A percentile compares a stretch with the other conserved stretches of the same genome.
phyloP scores from a whole-genome alignment of 2,113 vertebrate species.

The Microtus pennsylvanicus region DNA sequence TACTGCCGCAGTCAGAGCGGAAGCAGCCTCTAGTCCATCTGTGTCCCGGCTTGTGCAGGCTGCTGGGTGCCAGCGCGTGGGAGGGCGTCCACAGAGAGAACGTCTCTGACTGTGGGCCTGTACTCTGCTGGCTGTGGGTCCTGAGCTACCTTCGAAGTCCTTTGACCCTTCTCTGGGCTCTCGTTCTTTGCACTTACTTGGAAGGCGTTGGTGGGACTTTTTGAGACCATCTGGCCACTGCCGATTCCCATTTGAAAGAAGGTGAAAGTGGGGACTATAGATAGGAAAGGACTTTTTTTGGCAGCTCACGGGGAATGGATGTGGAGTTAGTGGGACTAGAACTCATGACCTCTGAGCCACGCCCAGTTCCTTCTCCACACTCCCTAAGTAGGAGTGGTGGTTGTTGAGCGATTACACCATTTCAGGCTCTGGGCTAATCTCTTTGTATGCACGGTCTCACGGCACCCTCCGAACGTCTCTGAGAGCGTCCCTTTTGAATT shows the following conservation, averaged over 20 bases:
- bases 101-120: not conserved
- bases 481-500: not conserved
- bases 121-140: not conserved
- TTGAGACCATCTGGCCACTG: constrained; percentile 20
- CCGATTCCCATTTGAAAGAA: constrained; percentile 44
- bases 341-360: not conserved
- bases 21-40: constrained; percentile 62
- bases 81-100: constrained; percentile 36
- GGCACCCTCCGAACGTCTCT: constrained; percentile 25
- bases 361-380: not conserved
- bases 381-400: constrained; percentile 42
- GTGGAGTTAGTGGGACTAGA: constrained; percentile 11
- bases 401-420: constrained; percentile 49
- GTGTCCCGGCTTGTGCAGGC: constrained; percentile 66
- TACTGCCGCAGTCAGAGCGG: constrained; percentile 58
- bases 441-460: constrained; percentile 47
- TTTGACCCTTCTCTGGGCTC: not conserved
- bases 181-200: not conserved
- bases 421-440: constrained; percentile 44
- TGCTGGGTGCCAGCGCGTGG: constrained; percentile 67
- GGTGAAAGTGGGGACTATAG: not conserved
- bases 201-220: constrained; percentile 8
- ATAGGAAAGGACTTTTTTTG: constrained; percentile 17
- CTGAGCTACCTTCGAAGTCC: not conserved
- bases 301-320: constrained; percentile 26